Evolutionary conservation across 2,797 vertebrate genomes (phyloP), one percentile per base, ranked within the genome.

Genomic region (Typhlichthys eigenmanni): DNA sequence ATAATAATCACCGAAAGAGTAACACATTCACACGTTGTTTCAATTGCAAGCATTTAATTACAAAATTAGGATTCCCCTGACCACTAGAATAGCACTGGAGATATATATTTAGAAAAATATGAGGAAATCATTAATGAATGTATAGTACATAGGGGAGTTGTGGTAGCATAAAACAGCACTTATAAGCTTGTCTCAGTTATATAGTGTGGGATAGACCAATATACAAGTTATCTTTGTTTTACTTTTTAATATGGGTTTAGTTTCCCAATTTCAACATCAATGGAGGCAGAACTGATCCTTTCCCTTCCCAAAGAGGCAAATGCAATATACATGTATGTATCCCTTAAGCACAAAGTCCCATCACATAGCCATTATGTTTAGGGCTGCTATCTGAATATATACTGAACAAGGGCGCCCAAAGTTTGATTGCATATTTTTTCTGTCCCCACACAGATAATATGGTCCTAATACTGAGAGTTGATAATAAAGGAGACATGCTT

Each of bases 401-500:
- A 82, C 66, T 78, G 75, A 71, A 81, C 10, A 13, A 78, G 70
- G 75, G 65, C 60, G 65, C 65, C 77, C 71, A 56, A 71, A 74
- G 75, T 71, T 81, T 82, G 69, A 66, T 73, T 7, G 17, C 79
- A 71, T 78, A 83, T 38, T 34, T 52, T 70, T 46, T 43, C 52
- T 52, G 12, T 53, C 50, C 60, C 60, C 49, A 61, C 59, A 56
- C 72, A 79, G 67, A 84, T 51, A 73, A 82, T 43, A 60, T 76
- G 73, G 74, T 76, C 80, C 64, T 79, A 70, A 59, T 78, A 85
- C 16, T 69, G 78, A 77, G 80, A 79, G 72, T 46, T 5, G 14
- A 71, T 74, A 89, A 89, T 90, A 91, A 91, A 90, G 76, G 64
- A 91, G 80, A 89, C 69, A 74, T 84, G 76, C 74, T 80, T 86